Conservation (phyloP, 2,797 vertebrate species). For the Myoxocephalus aenaeus region DNA sequence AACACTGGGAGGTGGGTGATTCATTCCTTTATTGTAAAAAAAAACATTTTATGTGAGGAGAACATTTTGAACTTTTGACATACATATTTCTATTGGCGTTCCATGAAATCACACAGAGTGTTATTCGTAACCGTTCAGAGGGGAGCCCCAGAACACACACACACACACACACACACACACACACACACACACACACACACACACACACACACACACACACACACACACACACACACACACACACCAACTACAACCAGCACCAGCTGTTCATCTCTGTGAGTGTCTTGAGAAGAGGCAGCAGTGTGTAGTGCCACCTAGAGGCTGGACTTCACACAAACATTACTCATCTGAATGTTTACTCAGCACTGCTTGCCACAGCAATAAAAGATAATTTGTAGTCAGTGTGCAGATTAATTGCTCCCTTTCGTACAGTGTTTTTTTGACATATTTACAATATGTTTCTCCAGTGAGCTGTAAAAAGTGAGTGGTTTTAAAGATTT, state of each 20-base stretch:
- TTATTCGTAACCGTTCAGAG: not conserved
- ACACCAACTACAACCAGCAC: not conserved
- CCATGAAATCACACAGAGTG: not conserved
- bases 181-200: not conserved
- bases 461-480: slow-evolving; percentile 24
- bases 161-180: too few relatives aligned
- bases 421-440: slow-evolving; percentile 3
- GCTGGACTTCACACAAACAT: slow-evolving; percentile 4
- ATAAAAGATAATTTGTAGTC: not conserved
- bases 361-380: not conserved
- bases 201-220: not conserved
- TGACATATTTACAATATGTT: not conserved
- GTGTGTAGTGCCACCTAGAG: slow-evolving; percentile 59
- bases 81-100: not conserved
- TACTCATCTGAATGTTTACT: not conserved
- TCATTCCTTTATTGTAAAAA: too few relatives aligned
- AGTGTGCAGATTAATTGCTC: slow-evolving; percentile 3
- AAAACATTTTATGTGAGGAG: too few relatives aligned
- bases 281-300: slow-evolving; percentile 18
- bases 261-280: slow-evolving; percentile 9
- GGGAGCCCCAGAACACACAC: not conserved
- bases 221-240: not conserved
- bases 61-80: not conserved
- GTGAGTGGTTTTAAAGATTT: slow-evolving; percentile 38
- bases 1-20: too few relatives aligned